Conservation (phyloP, 2,113 vertebrate species). For the Saiga tatarica region DNA sequence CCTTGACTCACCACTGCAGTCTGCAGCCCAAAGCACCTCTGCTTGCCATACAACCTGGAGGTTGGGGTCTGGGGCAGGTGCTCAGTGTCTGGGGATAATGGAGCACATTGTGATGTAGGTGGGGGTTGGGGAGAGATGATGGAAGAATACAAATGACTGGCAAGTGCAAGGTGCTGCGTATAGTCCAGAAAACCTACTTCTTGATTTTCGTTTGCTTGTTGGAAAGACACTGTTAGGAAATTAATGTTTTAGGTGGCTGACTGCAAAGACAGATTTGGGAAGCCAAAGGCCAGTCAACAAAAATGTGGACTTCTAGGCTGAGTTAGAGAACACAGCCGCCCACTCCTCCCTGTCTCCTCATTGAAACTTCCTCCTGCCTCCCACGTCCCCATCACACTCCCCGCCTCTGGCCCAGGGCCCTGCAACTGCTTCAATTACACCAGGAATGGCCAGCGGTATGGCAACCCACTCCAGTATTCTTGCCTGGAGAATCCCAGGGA, state of each 20-base stretch:
- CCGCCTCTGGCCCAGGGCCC: neutral
- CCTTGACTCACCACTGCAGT: neutral
- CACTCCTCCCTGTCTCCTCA: neutral
- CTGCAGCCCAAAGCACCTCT: neutral
- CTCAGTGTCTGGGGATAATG: accelerated
- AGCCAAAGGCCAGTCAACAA: neutral
- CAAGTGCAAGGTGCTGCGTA: neutral
- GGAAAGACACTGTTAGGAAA: neutral
- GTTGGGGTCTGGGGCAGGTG: too few species aligned
- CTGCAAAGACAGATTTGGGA: neutral
- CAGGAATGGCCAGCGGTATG: neutral
- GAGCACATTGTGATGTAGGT: neutral
- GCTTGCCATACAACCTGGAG: neutral
- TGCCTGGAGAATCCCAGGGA: too few species aligned
- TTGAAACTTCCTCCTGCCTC: neutral
- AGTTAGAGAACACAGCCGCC: neutral
- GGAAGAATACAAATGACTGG: neutral
- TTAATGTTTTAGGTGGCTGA: neutral
- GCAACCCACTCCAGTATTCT: too few species aligned
- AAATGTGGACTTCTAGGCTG: neutral
- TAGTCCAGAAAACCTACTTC: neutral
- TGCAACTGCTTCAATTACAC: neutral
- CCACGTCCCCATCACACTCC: too few species aligned
- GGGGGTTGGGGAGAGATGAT: too few species aligned
- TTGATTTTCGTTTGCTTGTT: neutral